Percentiles rank a stretch among this genome's conserved stretches.
Conservation (phyloP, 2,113 vertebrate genomes). For the Heterocephalus glaber region DNA sequence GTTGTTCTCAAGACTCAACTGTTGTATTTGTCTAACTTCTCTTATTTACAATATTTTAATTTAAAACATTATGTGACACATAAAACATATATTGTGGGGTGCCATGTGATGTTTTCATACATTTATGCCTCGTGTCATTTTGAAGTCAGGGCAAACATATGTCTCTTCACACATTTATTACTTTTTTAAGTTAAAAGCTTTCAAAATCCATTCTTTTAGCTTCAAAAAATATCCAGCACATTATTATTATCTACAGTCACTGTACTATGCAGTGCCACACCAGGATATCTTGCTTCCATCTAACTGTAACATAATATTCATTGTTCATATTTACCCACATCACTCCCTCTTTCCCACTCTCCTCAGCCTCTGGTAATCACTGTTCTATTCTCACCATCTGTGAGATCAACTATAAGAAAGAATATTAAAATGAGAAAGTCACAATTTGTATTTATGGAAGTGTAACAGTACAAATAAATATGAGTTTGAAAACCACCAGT, state of each 20-base stretch:
- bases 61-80: neutral
- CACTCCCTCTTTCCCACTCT: rapidly evolving
- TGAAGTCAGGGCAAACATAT: neutral
- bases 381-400: neutral
- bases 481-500: neutral
- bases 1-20: neutral
- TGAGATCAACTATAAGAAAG: neutral
- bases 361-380: neutral
- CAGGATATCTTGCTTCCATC: neutral
- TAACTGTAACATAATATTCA: neutral
- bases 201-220: neutral
- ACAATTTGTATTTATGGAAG: neutral
- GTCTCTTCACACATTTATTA: neutral
- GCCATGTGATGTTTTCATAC: neutral
- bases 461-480: neutral
- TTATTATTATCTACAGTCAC: neutral
- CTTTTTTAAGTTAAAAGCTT: neutral
- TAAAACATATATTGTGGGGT: neutral
- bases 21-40: neutral
- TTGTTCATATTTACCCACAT: neutral
- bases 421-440: neutral
- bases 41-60: neutral
- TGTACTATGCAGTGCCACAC: neutral
- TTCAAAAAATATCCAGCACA: neutral
- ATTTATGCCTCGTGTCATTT: neutral